Evolutionary conservation across 1,140 invertebrate species (phyloP).

Genomic region (Phymorhynchus buccinoides): DNA sequence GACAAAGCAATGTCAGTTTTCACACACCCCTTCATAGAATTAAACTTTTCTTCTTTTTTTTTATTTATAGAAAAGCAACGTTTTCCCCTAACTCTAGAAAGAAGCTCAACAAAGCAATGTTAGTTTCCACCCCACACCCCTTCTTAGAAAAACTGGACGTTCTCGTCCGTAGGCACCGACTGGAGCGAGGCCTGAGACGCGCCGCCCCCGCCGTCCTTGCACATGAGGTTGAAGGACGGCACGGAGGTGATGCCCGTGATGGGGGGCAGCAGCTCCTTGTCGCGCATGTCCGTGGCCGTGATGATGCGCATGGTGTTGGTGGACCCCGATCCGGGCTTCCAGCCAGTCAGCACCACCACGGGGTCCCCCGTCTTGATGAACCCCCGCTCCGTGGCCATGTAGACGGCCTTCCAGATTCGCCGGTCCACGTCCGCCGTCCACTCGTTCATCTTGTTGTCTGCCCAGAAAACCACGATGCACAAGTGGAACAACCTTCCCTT

Average conservation of each 20-base stretch:
- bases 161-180: conserved; percentile 18
- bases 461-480: too few species aligned
- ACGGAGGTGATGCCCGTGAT: conserved; percentile 59
- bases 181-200: neutral
- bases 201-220: conserved; percentile 10
- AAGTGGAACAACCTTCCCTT: too few species aligned
- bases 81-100: neutral
- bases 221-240: conserved; percentile 52
- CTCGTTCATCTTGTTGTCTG: conserved; percentile 73
- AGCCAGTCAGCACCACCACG: conserved; percentile 96
- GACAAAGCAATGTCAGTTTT: too few species aligned
- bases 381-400: conserved; percentile 88
- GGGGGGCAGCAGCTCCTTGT: conserved; percentile 54
- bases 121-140: too few species aligned
- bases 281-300: conserved; percentile 77
- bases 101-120: neutral
- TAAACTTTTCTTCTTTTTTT: too few species aligned
- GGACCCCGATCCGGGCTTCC: conserved; percentile 92
- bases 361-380: conserved; percentile 90
- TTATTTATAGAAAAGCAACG: too few species aligned
- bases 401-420: conserved; percentile 90
- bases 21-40: too few species aligned
- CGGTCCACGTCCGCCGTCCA: conserved; percentile 97
- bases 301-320: conserved; percentile 97
- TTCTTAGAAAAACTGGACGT: conserved; percentile 49